A percentile compares a stretch with the other conserved stretches of the same genome.
Evolutionary conservation across 2,888 invertebrate genomes (phyloP).

Genomic region (Mongoloraphidia duomilia): DNA sequence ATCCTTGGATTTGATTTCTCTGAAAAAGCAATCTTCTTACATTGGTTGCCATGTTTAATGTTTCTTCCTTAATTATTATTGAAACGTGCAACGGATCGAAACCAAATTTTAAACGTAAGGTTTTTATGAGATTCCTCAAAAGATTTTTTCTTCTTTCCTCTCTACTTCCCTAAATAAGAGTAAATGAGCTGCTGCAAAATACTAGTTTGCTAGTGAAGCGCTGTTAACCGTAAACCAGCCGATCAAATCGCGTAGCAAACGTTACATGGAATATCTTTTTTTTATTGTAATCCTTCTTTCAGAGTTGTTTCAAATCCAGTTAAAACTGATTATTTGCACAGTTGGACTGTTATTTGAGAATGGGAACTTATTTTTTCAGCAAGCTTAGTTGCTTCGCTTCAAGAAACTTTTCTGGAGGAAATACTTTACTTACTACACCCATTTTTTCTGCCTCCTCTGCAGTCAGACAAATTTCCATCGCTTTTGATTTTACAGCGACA

Average conservation of each 20-base stretch:
- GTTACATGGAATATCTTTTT: constrained; percentile 86
- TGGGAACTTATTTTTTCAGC: constrained; percentile 87
- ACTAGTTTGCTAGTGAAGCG: no score
- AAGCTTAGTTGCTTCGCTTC: constrained; percentile 81
- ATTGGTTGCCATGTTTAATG: neutral
- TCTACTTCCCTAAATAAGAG: no score
- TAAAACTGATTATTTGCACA: constrained; percentile 89
- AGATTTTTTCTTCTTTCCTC: no score
- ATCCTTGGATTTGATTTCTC: neutral
- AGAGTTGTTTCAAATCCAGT: constrained; percentile 80
- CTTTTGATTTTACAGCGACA: constrained; percentile 88
- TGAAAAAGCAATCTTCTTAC: neutral
- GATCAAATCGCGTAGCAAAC: constrained; percentile 56
- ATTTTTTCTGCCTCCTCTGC: constrained; percentile 86
- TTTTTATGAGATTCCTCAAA: no score
- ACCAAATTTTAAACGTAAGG: no score
- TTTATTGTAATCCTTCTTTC: constrained; percentile 78
- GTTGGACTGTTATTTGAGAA: constrained; percentile 67
- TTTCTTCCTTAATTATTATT: no score
- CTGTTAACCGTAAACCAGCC: no score
- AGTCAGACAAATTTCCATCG: constrained; percentile 95
- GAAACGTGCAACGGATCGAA: no score
- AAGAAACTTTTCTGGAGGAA: constrained; percentile 75
- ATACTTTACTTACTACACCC: constrained; percentile 81
- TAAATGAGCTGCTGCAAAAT: no score